Conservation (phyloP, 2,797 vertebrate genomes). For the Sphaeramia orbicularis region DNA sequence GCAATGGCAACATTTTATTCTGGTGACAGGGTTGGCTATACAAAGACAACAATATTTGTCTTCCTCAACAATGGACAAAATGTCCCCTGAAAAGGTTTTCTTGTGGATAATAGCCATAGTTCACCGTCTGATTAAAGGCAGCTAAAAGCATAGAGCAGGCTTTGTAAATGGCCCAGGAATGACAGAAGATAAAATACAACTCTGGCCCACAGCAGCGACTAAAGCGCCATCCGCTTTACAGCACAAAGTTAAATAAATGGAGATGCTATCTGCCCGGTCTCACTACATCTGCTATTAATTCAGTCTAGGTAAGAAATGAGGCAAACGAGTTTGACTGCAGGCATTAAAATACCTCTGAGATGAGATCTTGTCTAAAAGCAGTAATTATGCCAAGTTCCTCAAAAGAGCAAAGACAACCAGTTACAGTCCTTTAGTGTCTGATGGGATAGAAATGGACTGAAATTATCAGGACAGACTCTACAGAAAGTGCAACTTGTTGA, state of each 20-base stretch:
- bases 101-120: conserved; percentile 10
- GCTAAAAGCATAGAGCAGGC: conserved; percentile 18
- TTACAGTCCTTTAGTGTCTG: conserved; percentile 7
- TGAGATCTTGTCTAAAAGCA: conserved; percentile 46
- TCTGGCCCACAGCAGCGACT: conserved; percentile 21
- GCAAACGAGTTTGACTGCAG: conserved; percentile 24
- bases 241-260: conserved; percentile 38
- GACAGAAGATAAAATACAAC: conserved; percentile 27
- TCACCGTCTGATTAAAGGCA: conserved; percentile 41
- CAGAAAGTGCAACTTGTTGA: conserved; percentile 5
- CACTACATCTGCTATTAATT: conserved; percentile 47
- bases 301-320: conserved; percentile 26
- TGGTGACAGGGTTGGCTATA: background rate
- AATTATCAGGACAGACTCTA: background rate
- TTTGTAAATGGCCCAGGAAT: conserved; percentile 13
- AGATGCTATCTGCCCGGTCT: conserved; percentile 41
- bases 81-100: conserved; percentile 24
- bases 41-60: conserved; percentile 25
- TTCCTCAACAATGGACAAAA: conserved; percentile 23
- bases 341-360: conserved; percentile 52
- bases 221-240: conserved; percentile 27
- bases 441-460: conserved; percentile 19
- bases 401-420: conserved; percentile 25
- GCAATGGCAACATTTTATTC: no score
- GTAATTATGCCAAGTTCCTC: conserved; percentile 42